Base-by-base conservation (phyloP, 2,113 vertebrate species). In the Amazona vittata region DNA sequence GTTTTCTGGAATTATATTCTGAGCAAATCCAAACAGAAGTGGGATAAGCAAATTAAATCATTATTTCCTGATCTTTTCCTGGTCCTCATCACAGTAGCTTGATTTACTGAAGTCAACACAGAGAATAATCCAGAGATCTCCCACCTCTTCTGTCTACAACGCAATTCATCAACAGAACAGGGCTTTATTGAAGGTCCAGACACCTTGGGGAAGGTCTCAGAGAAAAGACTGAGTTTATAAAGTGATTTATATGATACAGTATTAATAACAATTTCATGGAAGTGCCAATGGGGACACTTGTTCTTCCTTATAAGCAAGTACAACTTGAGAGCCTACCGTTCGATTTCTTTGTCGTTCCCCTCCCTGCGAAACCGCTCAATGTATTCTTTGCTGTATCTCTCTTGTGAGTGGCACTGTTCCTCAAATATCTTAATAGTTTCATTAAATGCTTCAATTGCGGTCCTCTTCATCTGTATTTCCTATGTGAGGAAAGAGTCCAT, bases 391-490 rank as follows among this genome's bases (percentile, higher is more conserved):
- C 99, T 99, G 73, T 98, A 98, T 31, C 98, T 98, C 93, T 99
- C 99, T 96, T 99, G 99, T 16, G 99, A 98, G 53, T 99, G 99
- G 97, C 99, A 99, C 96, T 99, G 99, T 57, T 99, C 99, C 97
- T 99, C 99, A 78, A 99, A 99, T 97, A 99, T 99, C 97, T 99
- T 98, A 98, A 99, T 99, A 18, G 99, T 99, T 98, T 99, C 99
- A 91, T 99, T 99, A 97, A 99, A 99, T 41, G 99, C 99, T 97
- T 99, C 99, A 10, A 99, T 99, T 64, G 99, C 98, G 0, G 99
- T 99, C 87, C 99, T 98, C 95, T 99, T 99, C 99, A 99, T 99
- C 97, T 99, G 99, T 94, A 99, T 99, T 98, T 99, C 99, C 99
- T 99, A 83, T 4, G 88, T 49, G 57, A 94, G 91, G 47, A 83